Base-by-base conservation (phyloP, 2,888 invertebrate species). In the Latrodectus hesperus region DNA sequence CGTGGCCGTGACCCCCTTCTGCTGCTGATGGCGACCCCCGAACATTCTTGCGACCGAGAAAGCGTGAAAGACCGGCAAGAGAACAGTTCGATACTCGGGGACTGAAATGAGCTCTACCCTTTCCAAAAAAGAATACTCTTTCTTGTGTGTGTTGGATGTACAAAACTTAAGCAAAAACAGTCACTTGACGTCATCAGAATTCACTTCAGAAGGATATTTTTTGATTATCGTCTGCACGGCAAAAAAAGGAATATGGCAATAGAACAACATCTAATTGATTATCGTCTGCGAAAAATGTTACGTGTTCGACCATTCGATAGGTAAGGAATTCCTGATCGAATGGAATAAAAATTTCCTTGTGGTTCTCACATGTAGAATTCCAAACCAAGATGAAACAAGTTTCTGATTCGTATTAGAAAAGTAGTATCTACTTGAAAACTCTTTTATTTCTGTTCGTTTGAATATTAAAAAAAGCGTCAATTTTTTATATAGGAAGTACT, bases 1-100 rank as follows among this genome's bases (percentile, higher is more conserved):
- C n/a, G 60, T 60, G 60, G 60, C n/a, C 60, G n/a, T 60, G n/a
- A 60, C 60, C 60, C 60, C 60, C n/a, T 60, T 60, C 60, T 16
- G 60, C 60, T 60, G 60, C 60, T 60, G n/a, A n/a, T 60, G 60
- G 60, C n/a, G 60, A 60, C 60, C 60, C 60, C n/a, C n/a, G 60
- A 60, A n/a, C 60, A 60, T 60, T 60, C 60, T n/a, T 60, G 60
- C 60, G 60, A 60, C 12, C 60, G 60, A 60, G 10, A 60, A 60
- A 60, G 60, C 60, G 60, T 60, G 60, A 60, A 60, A 60, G 60
- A 60, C 60, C 60, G 60, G 60, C 60, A n/a, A 60, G n/a, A 12
- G 60, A 60, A 60, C 60, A 60, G 60, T 60, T 60, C 60, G 60
- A 60, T 60, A 60, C 60, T 60, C 60, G 60, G n/a, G n/a, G 60